Conservation (phyloP, 2,797 vertebrate genomes). For the Ciconia nigra region DNA sequence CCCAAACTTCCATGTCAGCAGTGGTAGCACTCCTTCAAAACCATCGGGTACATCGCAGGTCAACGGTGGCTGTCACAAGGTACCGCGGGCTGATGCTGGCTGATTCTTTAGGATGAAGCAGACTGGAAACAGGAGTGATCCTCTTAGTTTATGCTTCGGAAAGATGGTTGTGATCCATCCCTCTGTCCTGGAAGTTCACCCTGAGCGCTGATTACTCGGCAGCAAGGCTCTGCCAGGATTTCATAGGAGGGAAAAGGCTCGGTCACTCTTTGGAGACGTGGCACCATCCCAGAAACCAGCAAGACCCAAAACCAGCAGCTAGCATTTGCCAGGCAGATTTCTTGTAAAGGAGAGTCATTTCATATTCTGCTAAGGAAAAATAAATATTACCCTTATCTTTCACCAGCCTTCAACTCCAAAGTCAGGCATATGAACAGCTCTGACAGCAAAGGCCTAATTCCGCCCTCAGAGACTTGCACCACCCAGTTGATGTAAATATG, state of each 20-base stretch:
- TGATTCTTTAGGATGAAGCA: neutral
- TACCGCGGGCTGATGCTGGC: neutral
- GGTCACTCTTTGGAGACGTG: accelerated
- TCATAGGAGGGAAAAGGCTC: accelerated
- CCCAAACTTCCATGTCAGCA: neutral
- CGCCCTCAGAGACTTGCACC: neutral
- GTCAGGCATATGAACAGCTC: accelerated
- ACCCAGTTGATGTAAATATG: neutral
- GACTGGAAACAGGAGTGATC: neutral
- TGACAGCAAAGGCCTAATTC: neutral
- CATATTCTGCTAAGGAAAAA: neutral
- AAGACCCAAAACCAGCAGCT: neutral
- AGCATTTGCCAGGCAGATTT: neutral
- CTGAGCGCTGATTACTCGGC: neutral
- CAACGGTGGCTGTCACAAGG: neutral
- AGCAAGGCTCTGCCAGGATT: neutral
- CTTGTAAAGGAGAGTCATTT: neutral
- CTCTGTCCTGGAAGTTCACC: neutral
- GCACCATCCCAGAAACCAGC: neutral
- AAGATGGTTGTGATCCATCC: neutral
- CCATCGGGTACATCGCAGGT: accelerated
- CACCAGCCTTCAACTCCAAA: neutral
- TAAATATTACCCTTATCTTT: neutral
- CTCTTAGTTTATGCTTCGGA: neutral
- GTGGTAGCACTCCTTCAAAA: accelerated